Base-by-base conservation (phyloP, 2,888 invertebrate species). In the Epinotia bilunana region DNA sequence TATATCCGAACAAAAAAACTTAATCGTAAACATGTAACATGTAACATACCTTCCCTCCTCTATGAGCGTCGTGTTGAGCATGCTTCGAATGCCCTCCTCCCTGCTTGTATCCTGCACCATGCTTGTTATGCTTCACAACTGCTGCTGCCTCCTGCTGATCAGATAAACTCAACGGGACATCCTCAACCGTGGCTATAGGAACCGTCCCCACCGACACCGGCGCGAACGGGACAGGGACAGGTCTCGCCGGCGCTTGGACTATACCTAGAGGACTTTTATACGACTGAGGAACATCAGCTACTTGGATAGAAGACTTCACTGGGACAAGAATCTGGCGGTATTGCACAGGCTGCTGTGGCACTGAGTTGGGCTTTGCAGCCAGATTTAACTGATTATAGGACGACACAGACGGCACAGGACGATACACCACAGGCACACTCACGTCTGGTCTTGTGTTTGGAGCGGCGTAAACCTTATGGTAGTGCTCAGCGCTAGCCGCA, bases 11-110 rank as follows among this genome's bases (percentile, higher is more conserved):
- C n/a, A 6, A 13, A 53, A 53, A 16, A 16, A 49, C 49, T 49
- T 53, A 53, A 5, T 53, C 13, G 23, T 63, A 63, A n/a, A 73
- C 73, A 74, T 16, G 18, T 3, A 74, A 74, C 74, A 74, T 63
- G 64, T 18, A 53, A 71, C 84, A 81, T 79, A 93, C 94, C 91
- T 95, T 95, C 33, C 94, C 95, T 7, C 95, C 95, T 77, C 95
- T 94, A 9, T 94, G 90, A 0, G 89, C 91, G 77, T 95, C 90
- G 78, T 95, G 94, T 20, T 94, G 92, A 0, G 88, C 90, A 62
- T 95, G 94, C 23, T 95, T 91, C 18, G 92, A 89, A 57, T 94
- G 92, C 0, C 96, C 96, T 0, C 95, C 95, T 0, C 95, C 95
- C 2, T 92, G 90, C 62, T 91, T 84, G 63, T 91, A 87, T 4